Conservation (phyloP, 2,113 vertebrate species). For the Eclectus roratus region DNA sequence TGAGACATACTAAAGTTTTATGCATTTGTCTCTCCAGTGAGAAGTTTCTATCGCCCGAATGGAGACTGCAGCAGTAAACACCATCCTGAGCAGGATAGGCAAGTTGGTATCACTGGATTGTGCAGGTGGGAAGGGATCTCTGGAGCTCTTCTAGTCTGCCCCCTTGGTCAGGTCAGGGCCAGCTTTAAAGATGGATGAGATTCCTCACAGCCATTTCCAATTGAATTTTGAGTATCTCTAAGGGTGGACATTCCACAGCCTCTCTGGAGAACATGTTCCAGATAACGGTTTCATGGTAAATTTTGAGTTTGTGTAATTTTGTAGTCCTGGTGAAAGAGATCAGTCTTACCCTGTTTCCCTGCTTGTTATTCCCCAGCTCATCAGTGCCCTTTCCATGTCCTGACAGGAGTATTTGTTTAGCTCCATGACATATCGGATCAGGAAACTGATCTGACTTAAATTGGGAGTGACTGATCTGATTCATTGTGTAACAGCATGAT, state of each 20-base stretch:
- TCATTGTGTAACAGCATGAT: neutral
- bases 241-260: neutral
- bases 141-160: neutral
- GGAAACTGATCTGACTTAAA: neutral
- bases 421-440: neutral
- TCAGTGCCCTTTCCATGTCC: neutral
- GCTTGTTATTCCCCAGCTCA: neutral
- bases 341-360: neutral
- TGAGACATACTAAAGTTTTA: neutral
- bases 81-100: neutral
- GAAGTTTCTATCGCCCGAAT: neutral
- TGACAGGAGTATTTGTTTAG: neutral
- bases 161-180: neutral
- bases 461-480: neutral
- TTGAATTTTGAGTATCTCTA: neutral
- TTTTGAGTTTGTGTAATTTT: neutral
- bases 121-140: neutral
- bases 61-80: neutral
- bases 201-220: neutral
- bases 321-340: neutral
- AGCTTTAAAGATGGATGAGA: neutral
- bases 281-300: neutral
- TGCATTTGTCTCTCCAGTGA: neutral
- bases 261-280: neutral
- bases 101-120: neutral